Conservation (phyloP, 2,888 invertebrate species). For the Ethmia dodecea region DNA sequence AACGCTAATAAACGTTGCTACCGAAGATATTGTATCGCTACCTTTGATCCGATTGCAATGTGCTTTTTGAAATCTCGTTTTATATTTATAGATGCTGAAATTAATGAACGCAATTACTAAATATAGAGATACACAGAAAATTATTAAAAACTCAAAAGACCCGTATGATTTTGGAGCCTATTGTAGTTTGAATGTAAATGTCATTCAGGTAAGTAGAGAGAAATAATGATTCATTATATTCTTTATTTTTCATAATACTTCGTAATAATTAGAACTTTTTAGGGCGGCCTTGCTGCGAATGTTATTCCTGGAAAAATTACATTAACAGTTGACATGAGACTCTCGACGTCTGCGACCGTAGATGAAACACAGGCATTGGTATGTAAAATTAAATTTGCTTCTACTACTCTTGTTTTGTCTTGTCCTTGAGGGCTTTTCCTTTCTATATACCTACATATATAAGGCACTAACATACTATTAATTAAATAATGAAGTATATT, state of each 20-base stretch:
- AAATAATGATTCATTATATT: too few species aligned
- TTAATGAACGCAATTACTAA: slow-evolving; percentile 36
- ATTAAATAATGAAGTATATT: too few species aligned
- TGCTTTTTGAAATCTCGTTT: background rate
- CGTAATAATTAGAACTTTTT: too few species aligned
- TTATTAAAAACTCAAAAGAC: slow-evolving; percentile 23
- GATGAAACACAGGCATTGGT: slow-evolving; percentile 39
- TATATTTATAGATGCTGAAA: slow-evolving; percentile 33
- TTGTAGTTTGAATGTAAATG: slow-evolving; percentile 45
- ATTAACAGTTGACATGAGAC: slow-evolving; percentile 43
- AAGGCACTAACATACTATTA: too few species aligned
- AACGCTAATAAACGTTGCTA: too few species aligned
- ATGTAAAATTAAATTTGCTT: slow-evolving; percentile 20
- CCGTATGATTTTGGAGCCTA: slow-evolving; percentile 29
- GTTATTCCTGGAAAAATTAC: slow-evolving; percentile 37
- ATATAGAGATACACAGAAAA: slow-evolving; percentile 34
- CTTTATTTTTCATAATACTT: too few species aligned
- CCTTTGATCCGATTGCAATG: too few species aligned
- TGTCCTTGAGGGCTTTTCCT: too few species aligned
- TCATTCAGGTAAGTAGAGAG: slow-evolving; percentile 36
- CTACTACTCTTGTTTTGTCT: too few species aligned
- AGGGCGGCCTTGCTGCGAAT: slow-evolving; percentile 48
- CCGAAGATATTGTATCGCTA: too few species aligned
- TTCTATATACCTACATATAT: too few species aligned
- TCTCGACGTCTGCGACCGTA: slow-evolving; percentile 30